Base-by-base conservation (phyloP, 2,797 vertebrate species). In the Amblyraja radiata region DNA sequence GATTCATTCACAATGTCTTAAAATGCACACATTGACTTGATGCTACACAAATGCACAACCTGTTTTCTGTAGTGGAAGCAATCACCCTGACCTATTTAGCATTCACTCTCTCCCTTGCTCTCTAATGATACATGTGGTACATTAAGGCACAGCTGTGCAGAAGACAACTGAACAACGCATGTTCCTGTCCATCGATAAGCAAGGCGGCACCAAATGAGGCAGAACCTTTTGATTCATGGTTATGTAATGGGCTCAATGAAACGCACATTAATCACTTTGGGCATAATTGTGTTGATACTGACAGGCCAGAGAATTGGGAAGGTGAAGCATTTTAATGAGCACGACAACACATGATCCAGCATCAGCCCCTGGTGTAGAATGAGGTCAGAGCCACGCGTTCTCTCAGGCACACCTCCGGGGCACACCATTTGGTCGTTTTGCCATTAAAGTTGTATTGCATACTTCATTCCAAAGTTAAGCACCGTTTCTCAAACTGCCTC, bases 251-350 rank as follows among this genome's bases (percentile, higher is more conserved):
- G 83, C 23, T 1, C 54, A 58, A 86, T 86, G 78, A 86, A 86
- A 86, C 83, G 16, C 13, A 63, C 83, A 86, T 63, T 86, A 86
- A 86, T 86, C 83, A 63, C 28, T 86, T 25, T 0, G 28, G 58
- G 58, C 25, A 1, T 61, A 63, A 86, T 86, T 86, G 58, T 86
- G 83, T n/a, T 86, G 83, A 63, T 86, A 5, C 11, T 86, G 83
- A 86, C 54, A 86, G 58, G 1, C 58, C 28, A 54, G 81, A 28
- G 46, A 84, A 84, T 58, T 61, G 81, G 58, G 54, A 86, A 14
- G 32, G 63, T 61, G n/a, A 86, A 63, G 46, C 83, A 63, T 54
- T 58, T 86, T 86, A 86, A 61, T 86, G 83, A 86, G 58, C 54
- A 86, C 25, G n/a, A 10, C 18, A 58, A 86, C 80, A 83, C 39